Base-by-base conservation (phyloP, 2,888 invertebrate species). In the Crioceris asparagi region DNA sequence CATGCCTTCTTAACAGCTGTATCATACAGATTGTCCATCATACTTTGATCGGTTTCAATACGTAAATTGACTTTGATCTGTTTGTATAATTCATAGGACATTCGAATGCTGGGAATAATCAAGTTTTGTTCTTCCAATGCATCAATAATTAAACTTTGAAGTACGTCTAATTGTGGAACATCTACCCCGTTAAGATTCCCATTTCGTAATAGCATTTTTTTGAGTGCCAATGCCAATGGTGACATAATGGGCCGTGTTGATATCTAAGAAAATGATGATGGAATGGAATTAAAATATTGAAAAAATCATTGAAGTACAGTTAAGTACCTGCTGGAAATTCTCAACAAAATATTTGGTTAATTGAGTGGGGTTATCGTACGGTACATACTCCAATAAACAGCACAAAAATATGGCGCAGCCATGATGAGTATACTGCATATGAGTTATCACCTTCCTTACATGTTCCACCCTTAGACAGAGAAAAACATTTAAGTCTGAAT, bases 81-180 rank as follows among this genome's bases (percentile, higher is more conserved):
- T 32, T 44, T 40, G 16, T 48, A 45, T 14, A 52, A 39, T 31
- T 36, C 45, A 38, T 45, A 51, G 4, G 45, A 39, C 17, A 46
- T 35, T 32, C 49, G 48, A 15, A 51, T 43, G 25, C 41, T 43
- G 7, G 39, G 39, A 23, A 49, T 38, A 6, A 43, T 41, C 12
- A 47, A 46, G 14, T 31, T 32, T 39, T 49, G 46, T 32, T 47
- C 32, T 35, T 43, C 45, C 15, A 50, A 39, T 8, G 36, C 45
- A 17, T 47, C 38, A 45, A 50, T 42, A 27, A 52, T 30, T 8
- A 39, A 26, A 6, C 35, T 35, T 12, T 47, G 48, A 8, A 52
- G 39, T 6, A 38, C 35, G n/a, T 46, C 39, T 16, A 52, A 43
- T 21, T 46, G 45, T 7, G 43, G 45, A 18, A 41, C 19, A 21